A percentile compares a stretch with the other conserved stretches of the same genome.
Evolutionary conservation across 1,140 invertebrate genomes (phyloP).

Genomic region (Rhynchophorus ferrugineus): DNA sequence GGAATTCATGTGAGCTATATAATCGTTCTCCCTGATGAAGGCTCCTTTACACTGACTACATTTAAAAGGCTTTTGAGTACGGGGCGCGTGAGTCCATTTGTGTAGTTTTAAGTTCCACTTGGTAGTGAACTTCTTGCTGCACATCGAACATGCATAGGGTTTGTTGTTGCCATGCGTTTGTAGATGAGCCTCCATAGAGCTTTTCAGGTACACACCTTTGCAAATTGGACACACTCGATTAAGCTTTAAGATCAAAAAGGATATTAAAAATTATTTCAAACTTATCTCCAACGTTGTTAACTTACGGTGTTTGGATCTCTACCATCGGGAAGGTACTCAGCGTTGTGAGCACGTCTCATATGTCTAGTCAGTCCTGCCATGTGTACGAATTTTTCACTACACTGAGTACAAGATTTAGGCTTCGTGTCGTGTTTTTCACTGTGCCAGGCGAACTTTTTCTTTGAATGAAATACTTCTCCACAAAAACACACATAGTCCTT

Average conservation of each 20-base stretch:
- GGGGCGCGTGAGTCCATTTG: slow-evolving; percentile 79
- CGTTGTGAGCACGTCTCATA: slow-evolving; percentile 71
- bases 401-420: slow-evolving; percentile 75
- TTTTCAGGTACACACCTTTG: slow-evolving; percentile 67
- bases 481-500: slow-evolving; percentile 78
- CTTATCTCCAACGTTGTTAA: not conserved
- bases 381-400: slow-evolving; percentile 77
- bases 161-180: slow-evolving; percentile 66
- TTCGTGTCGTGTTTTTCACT: slow-evolving; percentile 74
- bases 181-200: slow-evolving; percentile 74
- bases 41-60: slow-evolving; percentile 76
- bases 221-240: slow-evolving; percentile 66
- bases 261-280: too few relatives aligned
- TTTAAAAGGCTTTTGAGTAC: slow-evolving; percentile 76
- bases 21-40: slow-evolving; percentile 71
- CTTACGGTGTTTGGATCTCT: slow-evolving; percentile 19
- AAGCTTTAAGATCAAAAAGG: slow-evolving; percentile 1
- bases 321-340: slow-evolving; percentile 59
- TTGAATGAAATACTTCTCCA: slow-evolving; percentile 72
- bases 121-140: slow-evolving; percentile 76
- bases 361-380: slow-evolving; percentile 72
- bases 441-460: slow-evolving; percentile 76
- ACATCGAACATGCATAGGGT: slow-evolving; percentile 71
- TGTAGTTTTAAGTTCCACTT: slow-evolving; percentile 85
- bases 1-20: slow-evolving; percentile 75